A percentile compares a stretch with the other conserved stretches of the same genome.
These are phyloP conservation scores for Thecocarcelia acutangulata DNA, from an alignment of 2,888 invertebrate species.

Conservation along the genomic window DNA sequence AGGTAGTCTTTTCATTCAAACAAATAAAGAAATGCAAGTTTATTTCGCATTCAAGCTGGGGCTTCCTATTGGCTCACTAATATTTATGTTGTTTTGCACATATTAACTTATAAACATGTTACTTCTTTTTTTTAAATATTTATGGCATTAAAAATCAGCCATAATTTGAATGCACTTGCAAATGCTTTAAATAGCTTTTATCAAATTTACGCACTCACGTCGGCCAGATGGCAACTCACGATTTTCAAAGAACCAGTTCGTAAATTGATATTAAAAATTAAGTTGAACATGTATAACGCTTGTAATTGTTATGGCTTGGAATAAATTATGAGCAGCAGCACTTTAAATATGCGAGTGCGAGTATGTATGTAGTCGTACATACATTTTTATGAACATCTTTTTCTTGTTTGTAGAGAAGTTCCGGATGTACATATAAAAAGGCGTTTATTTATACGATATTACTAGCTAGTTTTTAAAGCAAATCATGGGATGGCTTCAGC, in stretches of 20 bases:
- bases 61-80: neutral
- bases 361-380: too few species aligned
- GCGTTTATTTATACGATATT: too few species aligned
- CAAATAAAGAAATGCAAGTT: neutral
- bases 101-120: neutral
- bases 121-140: neutral
- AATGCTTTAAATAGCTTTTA: neutral
- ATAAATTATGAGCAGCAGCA: neutral
- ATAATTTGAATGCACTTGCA: conserved; percentile 3
- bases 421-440: too few species aligned
- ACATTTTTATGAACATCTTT: neutral
- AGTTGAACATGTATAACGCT: neutral
- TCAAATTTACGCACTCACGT: neutral
- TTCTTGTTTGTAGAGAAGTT: too few species aligned
- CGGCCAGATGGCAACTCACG: neutral
- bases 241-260: conserved; percentile 1
- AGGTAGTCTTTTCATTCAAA: neutral
- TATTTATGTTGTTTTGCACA: neutral
- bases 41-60: neutral
- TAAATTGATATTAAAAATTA: neutral
- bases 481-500: too few species aligned
- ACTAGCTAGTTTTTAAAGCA: too few species aligned
- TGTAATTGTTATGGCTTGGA: neutral
- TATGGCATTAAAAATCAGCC: neutral
- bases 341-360: neutral